Evolutionary conservation across 2,797 vertebrate genomes (phyloP).

Genomic region (Sandelia bainsii): DNA sequence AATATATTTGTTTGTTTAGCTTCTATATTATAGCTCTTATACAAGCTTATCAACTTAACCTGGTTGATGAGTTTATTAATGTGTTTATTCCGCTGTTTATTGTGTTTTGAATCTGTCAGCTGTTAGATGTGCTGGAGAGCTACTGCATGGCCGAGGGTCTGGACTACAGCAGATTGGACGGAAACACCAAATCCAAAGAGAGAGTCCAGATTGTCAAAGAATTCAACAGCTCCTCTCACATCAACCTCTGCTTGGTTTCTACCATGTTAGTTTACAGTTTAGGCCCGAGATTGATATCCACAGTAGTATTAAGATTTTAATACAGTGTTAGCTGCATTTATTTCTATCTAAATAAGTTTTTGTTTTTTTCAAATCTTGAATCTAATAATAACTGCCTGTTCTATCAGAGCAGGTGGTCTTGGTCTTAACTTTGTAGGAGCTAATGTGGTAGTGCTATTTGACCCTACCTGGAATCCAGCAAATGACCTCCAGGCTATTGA

Average conservation of each 20-base stretch:
- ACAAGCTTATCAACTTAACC: neutral
- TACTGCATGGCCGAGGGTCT: slow-evolving; percentile 96
- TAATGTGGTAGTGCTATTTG: slow-evolving; percentile 95
- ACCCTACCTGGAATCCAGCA: slow-evolving; percentile 98
- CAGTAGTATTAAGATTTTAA: neutral
- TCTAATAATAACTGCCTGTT: slow-evolving; percentile 12
- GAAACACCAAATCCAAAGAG: slow-evolving; percentile 93
- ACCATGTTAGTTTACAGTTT: slow-evolving; percentile 88
- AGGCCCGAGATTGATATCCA: neutral
- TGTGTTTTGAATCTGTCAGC: slow-evolving; percentile 71
- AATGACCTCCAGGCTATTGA: slow-evolving; percentile 98
- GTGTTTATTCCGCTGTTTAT: neutral
- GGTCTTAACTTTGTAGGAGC: slow-evolving; percentile 98
- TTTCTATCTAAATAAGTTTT: neutral
- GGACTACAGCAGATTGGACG: slow-evolving; percentile 94
- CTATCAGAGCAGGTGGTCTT: slow-evolving; percentile 92
- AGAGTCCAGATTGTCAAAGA: slow-evolving; percentile 92
- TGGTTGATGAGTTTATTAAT: slow-evolving; percentile 1
- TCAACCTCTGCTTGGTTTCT: slow-evolving; percentile 95
- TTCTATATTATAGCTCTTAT: slow-evolving; percentile 1
- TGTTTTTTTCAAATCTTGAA: neutral
- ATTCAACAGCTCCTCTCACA: slow-evolving; percentile 90
- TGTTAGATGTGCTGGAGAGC: slow-evolving; percentile 92
- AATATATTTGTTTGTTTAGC: slow-evolving; percentile 3
- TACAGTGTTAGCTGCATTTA: neutral